Evolutionary conservation across 2,113 vertebrate species (phyloP).

Genomic region (Gymnorhina tibicen): DNA sequence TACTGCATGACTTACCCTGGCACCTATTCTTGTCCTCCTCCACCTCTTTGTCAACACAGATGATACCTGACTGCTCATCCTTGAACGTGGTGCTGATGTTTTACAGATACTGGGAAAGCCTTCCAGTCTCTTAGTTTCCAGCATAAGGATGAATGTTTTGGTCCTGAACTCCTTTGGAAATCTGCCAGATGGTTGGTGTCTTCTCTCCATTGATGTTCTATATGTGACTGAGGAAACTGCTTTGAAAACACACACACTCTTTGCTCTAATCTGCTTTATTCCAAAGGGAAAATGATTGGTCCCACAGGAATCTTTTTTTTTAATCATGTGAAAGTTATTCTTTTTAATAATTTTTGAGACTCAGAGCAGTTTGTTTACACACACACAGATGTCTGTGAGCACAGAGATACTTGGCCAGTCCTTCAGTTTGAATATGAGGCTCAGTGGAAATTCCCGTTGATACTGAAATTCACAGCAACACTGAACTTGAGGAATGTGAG

Average conservation of each 20-base stretch:
- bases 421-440: not conserved
- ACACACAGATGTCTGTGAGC: not conserved
- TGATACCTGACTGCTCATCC: not conserved
- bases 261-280: not conserved
- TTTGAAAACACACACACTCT: not conserved
- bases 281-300: not conserved
- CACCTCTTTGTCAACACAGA: conserved; percentile 6
- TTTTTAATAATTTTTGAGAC: not conserved
- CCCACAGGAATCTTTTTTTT: not conserved
- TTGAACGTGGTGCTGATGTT: not conserved
- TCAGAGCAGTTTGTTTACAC: not conserved
- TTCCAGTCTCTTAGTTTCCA: not conserved
- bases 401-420: not conserved
- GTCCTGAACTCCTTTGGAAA: not conserved
- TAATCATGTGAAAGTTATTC: not conserved
- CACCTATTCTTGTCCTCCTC: not conserved
- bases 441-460: not conserved
- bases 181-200: not conserved
- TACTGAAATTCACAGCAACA: not conserved
- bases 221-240: not conserved
- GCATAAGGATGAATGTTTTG: not conserved
- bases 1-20: not conserved
- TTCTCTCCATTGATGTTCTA: not conserved
- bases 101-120: not conserved
- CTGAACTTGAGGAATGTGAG: not conserved